Base-by-base conservation (phyloP, 2,113 vertebrate genomes). In the Dendrocopos noguchii region DNA sequence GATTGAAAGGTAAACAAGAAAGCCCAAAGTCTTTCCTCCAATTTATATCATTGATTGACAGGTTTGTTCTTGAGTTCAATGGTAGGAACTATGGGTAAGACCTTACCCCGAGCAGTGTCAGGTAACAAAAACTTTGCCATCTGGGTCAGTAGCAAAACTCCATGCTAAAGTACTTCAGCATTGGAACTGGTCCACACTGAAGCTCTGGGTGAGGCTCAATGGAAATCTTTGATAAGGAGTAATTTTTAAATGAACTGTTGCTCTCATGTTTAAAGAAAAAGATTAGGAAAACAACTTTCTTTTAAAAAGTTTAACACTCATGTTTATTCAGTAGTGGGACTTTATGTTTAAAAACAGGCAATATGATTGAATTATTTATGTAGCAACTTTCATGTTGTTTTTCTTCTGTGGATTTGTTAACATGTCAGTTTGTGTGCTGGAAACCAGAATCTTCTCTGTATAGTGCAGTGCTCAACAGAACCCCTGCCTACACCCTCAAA, bases 341-440 rank as follows among this genome's bases (percentile, higher is more conserved):
- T 76, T 84, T 76, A 31, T 74, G 39, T 88, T 93, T 90, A 78
- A 91, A 88, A 83, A 21, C 61, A 72, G 33, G 65, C 33, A 61
- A 88, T 72, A 15, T 61, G 18, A 52, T 61, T 91, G 65, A 82
- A 75, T 86, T 87, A 83, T 90, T 88, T 65, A 86, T 68, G 39
- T 64, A 79, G 36, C 44, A 78, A 44, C 52, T 88, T 95, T 93
- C 34, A 46, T 60, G 33, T 63, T 59, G 14, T 6, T 36, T 34
- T 73, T 78, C 64, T 74, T 7, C 36, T 81, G 0, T 65, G 36
- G 68, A 56, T 76, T 82, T 85, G 74, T 91, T 80, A 90, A 34
- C 2, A 1, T 50, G 53, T 78, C 76, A 57, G 31, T 80, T 56
- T 33, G n/a, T 57, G 46, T 34, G n/a, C 59, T 90, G n/a, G 36